Evolutionary conservation across 2,888 invertebrate species (phyloP).

Genomic region (Melolontha melolontha): DNA sequence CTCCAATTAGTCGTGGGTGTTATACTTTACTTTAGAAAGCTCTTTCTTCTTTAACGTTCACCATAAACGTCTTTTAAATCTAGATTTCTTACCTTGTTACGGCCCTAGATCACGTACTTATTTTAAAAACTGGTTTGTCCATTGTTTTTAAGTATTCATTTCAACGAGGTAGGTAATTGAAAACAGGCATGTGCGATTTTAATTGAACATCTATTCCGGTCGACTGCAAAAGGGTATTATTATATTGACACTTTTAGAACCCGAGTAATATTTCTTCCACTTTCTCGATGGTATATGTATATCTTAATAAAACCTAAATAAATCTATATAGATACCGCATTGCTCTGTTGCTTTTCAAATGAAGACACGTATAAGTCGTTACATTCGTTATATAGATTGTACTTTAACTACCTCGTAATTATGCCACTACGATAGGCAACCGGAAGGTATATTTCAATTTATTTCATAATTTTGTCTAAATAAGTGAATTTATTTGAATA

Average conservation of each 20-base stretch:
- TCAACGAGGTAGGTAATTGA: slow-evolving; percentile 9
- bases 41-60: slow-evolving; percentile 56
- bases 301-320: too few species aligned
- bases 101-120: slow-evolving; percentile 28
- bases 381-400: too few species aligned
- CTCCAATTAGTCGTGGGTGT: slow-evolving; percentile 60
- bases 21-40: slow-evolving; percentile 62
- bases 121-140: slow-evolving; percentile 25
- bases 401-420: too few species aligned
- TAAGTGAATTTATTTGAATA: too few species aligned
- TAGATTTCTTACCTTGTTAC: slow-evolving; percentile 28
- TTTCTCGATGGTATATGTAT: slow-evolving; percentile 4
- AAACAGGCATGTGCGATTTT: slow-evolving; percentile 15
- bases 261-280: slow-evolving; percentile 9
- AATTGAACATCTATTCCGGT: slow-evolving; percentile 29
- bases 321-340: too few species aligned
- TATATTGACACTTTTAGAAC: slow-evolving; percentile 4
- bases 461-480: too few species aligned
- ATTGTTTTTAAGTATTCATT: slow-evolving; percentile 39
- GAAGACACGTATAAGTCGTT: too few species aligned
- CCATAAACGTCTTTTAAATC: slow-evolving; percentile 52
- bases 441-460: too few species aligned
- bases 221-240: slow-evolving; percentile 19
- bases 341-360: too few species aligned
- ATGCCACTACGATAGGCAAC: too few species aligned